Evolutionary conservation across 1,140 invertebrate genomes (phyloP).

Genomic region (Cecropterus lyciades): DNA sequence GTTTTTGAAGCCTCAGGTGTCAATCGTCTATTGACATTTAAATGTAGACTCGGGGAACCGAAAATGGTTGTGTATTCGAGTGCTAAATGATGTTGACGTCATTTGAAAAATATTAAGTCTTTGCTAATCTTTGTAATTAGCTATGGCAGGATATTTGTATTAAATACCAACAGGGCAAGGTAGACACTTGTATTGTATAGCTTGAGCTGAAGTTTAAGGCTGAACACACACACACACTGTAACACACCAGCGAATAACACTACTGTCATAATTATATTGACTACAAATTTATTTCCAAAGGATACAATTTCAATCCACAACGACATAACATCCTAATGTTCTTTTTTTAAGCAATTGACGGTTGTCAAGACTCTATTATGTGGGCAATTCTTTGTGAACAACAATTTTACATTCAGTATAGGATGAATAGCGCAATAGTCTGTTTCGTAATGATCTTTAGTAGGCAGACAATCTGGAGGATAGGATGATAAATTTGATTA

Average conservation of each 20-base stretch:
- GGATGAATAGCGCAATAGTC: slow-evolving; percentile 4
- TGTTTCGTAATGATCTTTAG: slow-evolving; percentile 16
- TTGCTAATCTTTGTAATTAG: not conserved
- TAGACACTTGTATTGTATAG: not conserved
- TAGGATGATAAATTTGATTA: slow-evolving; percentile 26
- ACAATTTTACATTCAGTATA: slow-evolving; percentile 4
- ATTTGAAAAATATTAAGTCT: not conserved
- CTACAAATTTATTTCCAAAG: too few relatives aligned
- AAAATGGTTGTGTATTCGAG: slow-evolving; percentile 6
- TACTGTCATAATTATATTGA: too few relatives aligned
- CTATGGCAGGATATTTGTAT: not conserved
- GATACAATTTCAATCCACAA: too few relatives aligned
- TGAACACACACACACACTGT: too few relatives aligned
- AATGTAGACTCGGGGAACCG: slow-evolving; percentile 2
- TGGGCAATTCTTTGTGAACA: slow-evolving; percentile 4
- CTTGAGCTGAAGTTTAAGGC: too few relatives aligned
- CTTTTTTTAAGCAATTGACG: not conserved
- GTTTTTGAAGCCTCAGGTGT: not conserved
- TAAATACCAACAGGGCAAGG: not conserved
- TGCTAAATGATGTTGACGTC: slow-evolving; percentile 11
- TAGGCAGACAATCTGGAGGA: slow-evolving; percentile 17
- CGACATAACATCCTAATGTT: too few relatives aligned
- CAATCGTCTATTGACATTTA: slow-evolving; percentile 15
- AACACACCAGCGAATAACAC: too few relatives aligned
- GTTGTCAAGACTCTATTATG: not conserved